Conservation (phyloP, 2,888 invertebrate genomes). For the Disparrhopalites patrizii region DNA sequence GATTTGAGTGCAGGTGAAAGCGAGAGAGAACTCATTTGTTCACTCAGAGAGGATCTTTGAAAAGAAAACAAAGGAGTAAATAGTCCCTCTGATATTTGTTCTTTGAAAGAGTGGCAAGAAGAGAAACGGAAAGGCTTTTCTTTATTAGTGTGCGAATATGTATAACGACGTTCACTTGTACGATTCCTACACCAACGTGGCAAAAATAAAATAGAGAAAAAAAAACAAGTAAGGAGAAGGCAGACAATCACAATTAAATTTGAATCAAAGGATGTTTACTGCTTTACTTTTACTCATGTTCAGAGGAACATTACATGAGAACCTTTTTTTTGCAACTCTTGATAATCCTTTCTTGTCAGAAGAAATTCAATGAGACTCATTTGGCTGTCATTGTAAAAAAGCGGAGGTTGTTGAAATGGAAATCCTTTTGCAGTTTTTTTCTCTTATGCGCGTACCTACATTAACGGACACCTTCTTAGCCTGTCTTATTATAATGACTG, state of each 20-base stretch:
- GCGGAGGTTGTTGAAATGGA: no score
- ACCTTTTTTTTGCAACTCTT: no score
- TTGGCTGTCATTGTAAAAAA: no score
- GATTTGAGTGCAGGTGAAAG: neutral
- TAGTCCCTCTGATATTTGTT: neutral
- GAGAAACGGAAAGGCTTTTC: constrained; percentile 2
- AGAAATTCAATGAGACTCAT: no score
- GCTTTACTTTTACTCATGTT: no score
- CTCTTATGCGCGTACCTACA: no score
- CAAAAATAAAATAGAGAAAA: neutral
- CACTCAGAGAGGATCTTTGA: neutral
- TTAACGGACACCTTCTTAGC: no score
- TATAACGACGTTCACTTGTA: neutral
- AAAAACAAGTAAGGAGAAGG: neutral
- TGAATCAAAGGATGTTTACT: constrained; percentile 6
- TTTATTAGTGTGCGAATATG: neutral
- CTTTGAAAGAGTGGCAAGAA: neutral
- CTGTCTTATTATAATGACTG: no score
- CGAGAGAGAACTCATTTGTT: neutral
- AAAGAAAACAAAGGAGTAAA: neutral
- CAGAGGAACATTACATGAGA: no score
- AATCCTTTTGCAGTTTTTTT: no score
- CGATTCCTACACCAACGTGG: no score
- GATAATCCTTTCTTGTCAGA: no score
- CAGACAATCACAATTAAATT: neutral